Conservation (phyloP, 2,888 invertebrate species). For the Melanargia galathea region DNA sequence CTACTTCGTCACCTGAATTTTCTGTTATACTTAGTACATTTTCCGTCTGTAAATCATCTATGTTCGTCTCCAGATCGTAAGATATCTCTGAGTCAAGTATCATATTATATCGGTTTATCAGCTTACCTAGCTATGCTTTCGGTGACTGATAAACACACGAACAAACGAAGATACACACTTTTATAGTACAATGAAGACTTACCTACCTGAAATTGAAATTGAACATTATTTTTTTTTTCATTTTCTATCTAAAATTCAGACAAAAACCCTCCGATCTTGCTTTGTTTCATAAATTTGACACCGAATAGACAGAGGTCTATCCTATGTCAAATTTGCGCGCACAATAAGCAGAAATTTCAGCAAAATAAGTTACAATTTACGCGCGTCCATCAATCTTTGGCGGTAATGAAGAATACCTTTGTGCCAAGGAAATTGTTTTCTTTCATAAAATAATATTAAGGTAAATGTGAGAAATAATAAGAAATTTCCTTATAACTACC, state of each 20-base stretch:
- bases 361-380: constrained; percentile 49
- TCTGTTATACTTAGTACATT: too few relatives aligned
- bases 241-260: constrained; percentile 10
- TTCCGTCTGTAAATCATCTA: too few relatives aligned
- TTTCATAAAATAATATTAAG: constrained; percentile 10
- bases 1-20: too few relatives aligned
- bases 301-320: constrained; percentile 63
- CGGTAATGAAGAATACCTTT: constrained; percentile 20
- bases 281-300: constrained; percentile 54
- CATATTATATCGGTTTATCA: too few relatives aligned
- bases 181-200: too few relatives aligned
- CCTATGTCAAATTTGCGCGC: constrained; percentile 63
- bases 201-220: background rate
- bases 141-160: too few relatives aligned
- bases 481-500: background rate
- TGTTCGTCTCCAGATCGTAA: too few relatives aligned
- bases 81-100: too few relatives aligned
- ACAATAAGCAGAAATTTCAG: constrained; percentile 48
- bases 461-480: constrained; percentile 6
- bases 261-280: constrained; percentile 7
- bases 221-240: constrained; percentile 1
- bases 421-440: constrained; percentile 22
- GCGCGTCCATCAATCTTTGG: constrained; percentile 24
- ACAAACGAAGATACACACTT: too few relatives aligned
- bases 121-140: too few relatives aligned